Base-by-base conservation (phyloP, 1,140 invertebrate genomes). In the Linepithema humile region DNA sequence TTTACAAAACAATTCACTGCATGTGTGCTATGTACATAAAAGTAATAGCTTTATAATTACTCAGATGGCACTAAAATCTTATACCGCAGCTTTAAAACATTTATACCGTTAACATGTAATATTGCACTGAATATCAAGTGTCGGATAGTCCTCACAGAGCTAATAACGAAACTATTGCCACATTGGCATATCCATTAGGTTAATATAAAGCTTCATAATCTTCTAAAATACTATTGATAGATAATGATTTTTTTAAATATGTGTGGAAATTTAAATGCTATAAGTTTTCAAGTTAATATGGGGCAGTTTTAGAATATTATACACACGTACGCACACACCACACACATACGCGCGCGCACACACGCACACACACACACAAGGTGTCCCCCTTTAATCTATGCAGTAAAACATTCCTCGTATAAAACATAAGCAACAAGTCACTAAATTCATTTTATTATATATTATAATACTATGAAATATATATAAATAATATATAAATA, bases 1-100 rank as follows among this genome's bases (percentile, higher is more conserved):
- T 90, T 83, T 90, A 90, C 88, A 90, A 87, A 90, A 89, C 75
- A 89, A 85, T 73, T 86, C 53, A 65, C 57, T 85, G 48, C 45
- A 20, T 64, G 67, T 64, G 67, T 64, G 70, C n/a, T 88, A 78
- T 73, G 29, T 88, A 83, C 65, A 84, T 69, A 73, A 78, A 85
- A 60, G 40, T 72, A 57, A 85, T 40, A 53, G 10, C 17, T 77
- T 86, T 83, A 70, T 57, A 82, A 50, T 40, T 69, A 50, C 35
- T 38, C 48, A 48, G 38, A 50, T 86, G 48, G 17, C 35, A 45
- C 55, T 23, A 57, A 35, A 82, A 72, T 57, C 23, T 75, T 48
- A 48, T 50, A 29, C 35, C 26, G 53, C 38, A 43, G 38, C 48
- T 20, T 84, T 64, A 74, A 57, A 70, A 62, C 55, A 65, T 70